Conservation (phyloP, 2,888 invertebrate species). For the Melieria crassipennis region DNA sequence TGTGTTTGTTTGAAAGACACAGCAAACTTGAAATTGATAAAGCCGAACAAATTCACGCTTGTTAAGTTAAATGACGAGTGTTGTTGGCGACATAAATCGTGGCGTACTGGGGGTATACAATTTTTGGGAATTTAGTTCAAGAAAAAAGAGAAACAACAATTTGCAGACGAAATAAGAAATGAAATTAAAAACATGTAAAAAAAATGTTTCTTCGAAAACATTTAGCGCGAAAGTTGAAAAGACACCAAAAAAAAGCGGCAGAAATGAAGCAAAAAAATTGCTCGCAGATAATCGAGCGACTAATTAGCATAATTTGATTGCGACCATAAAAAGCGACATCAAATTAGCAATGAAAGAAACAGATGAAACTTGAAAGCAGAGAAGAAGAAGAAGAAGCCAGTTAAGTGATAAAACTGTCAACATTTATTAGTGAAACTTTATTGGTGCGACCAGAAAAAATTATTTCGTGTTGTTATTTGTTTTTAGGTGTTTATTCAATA, state of each 20-base stretch:
- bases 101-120: constrained; percentile 16
- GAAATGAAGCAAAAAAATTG: constrained; percentile 17
- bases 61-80: constrained; percentile 42
- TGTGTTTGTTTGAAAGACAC: too few species aligned
- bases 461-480: neutral
- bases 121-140: neutral
- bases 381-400: constrained; percentile 5
- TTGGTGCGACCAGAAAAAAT: constrained; percentile 12
- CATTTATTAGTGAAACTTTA: constrained; percentile 34
- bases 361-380: neutral
- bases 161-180: neutral
- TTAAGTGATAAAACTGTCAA: constrained; percentile 39
- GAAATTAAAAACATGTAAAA: neutral
- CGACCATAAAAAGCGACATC: constrained; percentile 12
- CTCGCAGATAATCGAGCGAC: constrained; percentile 35
- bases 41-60: constrained; percentile 29
- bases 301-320: constrained; percentile 55
- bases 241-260: neutral
- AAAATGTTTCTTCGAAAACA: neutral
- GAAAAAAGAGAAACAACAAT: neutral
- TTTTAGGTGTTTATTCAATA: constrained; percentile 5
- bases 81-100: neutral
- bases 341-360: constrained; percentile 18
- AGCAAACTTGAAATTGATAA: constrained; percentile 4
- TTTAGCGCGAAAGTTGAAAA: constrained; percentile 8